Conservation (phyloP, 1,140 invertebrate genomes). For the Meloidogyne floridensis region DNA sequence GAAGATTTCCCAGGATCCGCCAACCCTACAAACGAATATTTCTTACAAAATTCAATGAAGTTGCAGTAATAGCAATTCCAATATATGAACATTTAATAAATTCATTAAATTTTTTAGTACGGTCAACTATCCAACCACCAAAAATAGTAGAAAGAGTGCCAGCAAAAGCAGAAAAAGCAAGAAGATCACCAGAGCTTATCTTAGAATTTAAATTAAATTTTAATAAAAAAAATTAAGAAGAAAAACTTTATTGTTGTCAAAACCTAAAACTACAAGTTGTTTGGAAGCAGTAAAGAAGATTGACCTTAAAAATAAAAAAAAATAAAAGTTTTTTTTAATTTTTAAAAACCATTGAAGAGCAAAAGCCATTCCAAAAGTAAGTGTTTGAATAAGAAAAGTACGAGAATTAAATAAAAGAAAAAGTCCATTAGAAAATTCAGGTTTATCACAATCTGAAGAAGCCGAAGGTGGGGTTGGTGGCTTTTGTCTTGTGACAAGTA, state of each 20-base stretch:
- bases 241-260: slow-evolving; percentile 41
- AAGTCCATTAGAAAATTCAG: slow-evolving; percentile 52
- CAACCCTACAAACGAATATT: too few relatives aligned
- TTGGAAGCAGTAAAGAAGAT: slow-evolving; percentile 52
- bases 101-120: slow-evolving; percentile 53
- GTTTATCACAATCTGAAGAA: slow-evolving; percentile 55
- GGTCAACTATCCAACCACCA: slow-evolving; percentile 45
- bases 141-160: slow-evolving; percentile 43
- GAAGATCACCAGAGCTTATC: slow-evolving; percentile 34
- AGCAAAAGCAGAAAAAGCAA: slow-evolving; percentile 48
- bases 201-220: slow-evolving; percentile 30
- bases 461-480: slow-evolving; percentile 59
- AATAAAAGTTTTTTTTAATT: too few relatives aligned
- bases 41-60: slow-evolving; percentile 41
- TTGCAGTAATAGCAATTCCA: slow-evolving; percentile 47
- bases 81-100: slow-evolving; percentile 51
- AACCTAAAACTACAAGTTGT: slow-evolving; percentile 40
- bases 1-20: too few relatives aligned
- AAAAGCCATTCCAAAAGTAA: slow-evolving; percentile 59
- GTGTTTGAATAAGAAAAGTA: slow-evolving; percentile 55
- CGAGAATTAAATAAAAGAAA: slow-evolving; percentile 42
- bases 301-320: slow-evolving; percentile 20
- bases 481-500: slow-evolving; percentile 35
- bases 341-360: slow-evolving; percentile 46
- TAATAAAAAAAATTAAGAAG: slow-evolving; percentile 8